Evolutionary conservation across 2,888 invertebrate genomes (phyloP).

Genomic region (Sturmia bella): DNA sequence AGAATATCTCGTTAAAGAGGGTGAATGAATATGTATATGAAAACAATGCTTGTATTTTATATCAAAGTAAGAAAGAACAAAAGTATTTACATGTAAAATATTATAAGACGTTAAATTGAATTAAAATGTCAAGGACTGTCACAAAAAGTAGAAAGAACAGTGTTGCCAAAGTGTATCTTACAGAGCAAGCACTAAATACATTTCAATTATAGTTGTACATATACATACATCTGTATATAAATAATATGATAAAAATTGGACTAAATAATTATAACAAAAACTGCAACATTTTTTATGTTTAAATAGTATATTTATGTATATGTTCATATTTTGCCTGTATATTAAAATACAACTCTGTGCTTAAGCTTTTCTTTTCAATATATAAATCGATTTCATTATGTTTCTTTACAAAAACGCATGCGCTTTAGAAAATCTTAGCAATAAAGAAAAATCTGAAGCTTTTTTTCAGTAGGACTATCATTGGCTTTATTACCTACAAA

Average conservation of each 20-base stretch:
- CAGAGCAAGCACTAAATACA: too few species aligned
- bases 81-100: conserved; percentile 39
- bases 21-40: neutral
- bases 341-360: conserved; percentile 55
- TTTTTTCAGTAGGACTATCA: conserved; percentile 76
- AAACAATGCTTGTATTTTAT: neutral
- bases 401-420: conserved; percentile 39
- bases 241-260: too few species aligned
- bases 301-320: neutral
- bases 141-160: conserved; percentile 27
- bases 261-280: too few species aligned
- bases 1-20: too few species aligned
- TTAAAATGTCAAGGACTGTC: conserved; percentile 66
- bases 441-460: conserved; percentile 72
- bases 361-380: conserved; percentile 33
- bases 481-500: conserved; percentile 77
- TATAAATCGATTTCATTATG: conserved; percentile 71
- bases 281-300: too few species aligned
- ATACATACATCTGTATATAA: too few species aligned
- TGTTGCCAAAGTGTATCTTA: conserved; percentile 44
- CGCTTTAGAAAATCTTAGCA: conserved; percentile 24
- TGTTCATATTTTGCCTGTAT: neutral
- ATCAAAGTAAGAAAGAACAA: neutral
- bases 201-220: too few species aligned
- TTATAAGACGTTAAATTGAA: conserved; percentile 22